Percentiles rank a stretch among this genome's conserved stretches.
Conservation (phyloP, 2,113 vertebrate species). For the Poeciliopsis occidentalis region DNA sequence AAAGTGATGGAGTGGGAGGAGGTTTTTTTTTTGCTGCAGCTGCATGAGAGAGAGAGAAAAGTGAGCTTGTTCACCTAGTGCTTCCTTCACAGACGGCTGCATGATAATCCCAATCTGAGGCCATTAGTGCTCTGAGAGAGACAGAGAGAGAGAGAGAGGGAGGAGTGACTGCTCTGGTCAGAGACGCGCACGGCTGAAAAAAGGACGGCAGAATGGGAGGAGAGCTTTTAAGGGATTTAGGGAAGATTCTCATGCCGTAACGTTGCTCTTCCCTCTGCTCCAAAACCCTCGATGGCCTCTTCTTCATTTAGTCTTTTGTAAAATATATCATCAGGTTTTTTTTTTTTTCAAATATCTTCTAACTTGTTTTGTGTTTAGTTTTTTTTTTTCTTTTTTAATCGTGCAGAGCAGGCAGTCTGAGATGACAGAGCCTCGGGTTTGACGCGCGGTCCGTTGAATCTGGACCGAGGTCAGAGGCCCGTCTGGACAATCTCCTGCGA, state of each 20-base stretch:
- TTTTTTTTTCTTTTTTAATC: constrained; percentile 39
- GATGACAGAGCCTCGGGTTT: constrained; percentile 63
- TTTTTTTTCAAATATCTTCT: background rate
- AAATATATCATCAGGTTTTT: constrained; percentile 8
- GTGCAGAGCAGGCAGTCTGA: constrained; percentile 46
- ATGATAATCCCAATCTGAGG: constrained; percentile 83
- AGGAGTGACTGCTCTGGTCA: constrained; percentile 40
- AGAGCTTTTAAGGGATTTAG: constrained; percentile 84
- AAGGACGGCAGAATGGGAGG: constrained; percentile 50
- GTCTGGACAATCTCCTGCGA: constrained; percentile 42
- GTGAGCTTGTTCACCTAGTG: constrained; percentile 63
- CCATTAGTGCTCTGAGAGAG: constrained; percentile 74
- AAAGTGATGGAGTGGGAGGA: constrained; percentile 58
- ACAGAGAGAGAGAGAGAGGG: constrained; percentile 40
- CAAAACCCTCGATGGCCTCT: constrained; percentile 40
- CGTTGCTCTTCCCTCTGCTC: constrained; percentile 65
- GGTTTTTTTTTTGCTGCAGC: constrained; percentile 36
- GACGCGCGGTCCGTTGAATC: constrained; percentile 40
- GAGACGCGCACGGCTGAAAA: constrained; percentile 40
- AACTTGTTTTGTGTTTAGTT: constrained; percentile 18
- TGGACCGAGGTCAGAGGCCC: constrained; percentile 54
- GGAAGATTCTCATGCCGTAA: constrained; percentile 76
- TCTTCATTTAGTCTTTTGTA: constrained; percentile 35
- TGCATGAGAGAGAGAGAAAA: constrained; percentile 43
- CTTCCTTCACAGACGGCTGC: constrained; percentile 75